Conservation (phyloP, 2,113 vertebrate genomes). For the Caretta caretta region DNA sequence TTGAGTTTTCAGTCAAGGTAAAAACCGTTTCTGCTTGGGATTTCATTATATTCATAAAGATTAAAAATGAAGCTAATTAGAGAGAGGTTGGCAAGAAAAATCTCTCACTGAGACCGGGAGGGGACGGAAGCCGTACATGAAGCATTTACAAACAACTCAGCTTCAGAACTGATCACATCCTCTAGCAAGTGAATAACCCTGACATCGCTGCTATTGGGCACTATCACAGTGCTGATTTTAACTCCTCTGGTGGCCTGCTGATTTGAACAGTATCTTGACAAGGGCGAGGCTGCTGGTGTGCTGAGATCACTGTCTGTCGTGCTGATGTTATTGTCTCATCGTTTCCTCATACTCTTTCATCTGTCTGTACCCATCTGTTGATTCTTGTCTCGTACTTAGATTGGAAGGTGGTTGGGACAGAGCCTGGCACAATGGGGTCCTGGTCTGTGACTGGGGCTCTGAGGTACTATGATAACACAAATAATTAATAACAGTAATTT, state of each 20-base stretch:
- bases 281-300: background rate
- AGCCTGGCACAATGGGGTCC: background rate
- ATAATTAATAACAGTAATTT: background rate
- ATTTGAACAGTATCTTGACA: background rate
- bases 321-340: background rate
- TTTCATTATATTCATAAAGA: background rate
- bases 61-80: conserved; percentile 41
- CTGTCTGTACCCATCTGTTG: background rate
- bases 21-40: background rate
- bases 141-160: conserved; percentile 15
- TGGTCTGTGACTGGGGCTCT: background rate
- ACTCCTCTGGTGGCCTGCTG: background rate
- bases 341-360: background rate
- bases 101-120: background rate
- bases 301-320: background rate
- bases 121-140: background rate
- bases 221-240: background rate
- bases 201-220: background rate
- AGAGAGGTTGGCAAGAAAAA: background rate
- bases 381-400: background rate
- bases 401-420: background rate
- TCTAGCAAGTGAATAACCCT: background rate
- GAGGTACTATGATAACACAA: background rate
- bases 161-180: background rate
- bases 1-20: conserved; percentile 16